Percentiles rank a stretch among this genome's conserved stretches.
Conservation (phyloP, 1,140 invertebrate species). For the Caenorhabditis brenneri region DNA sequence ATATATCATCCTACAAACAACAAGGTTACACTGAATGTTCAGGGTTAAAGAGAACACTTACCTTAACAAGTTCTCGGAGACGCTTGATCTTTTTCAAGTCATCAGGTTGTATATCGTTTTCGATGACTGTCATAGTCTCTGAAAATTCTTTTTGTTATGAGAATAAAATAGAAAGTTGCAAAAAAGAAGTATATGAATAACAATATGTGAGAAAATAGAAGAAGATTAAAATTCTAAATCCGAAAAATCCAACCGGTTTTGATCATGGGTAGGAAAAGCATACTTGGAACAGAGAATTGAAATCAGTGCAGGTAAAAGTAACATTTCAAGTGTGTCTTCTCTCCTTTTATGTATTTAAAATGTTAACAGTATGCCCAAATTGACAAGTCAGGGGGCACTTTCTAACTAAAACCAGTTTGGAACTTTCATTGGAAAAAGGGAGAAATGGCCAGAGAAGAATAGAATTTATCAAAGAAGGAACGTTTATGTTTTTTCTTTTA, state of each 20-base stretch:
- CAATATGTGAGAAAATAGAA: background rate
- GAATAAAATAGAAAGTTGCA: background rate
- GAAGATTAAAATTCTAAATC: background rate
- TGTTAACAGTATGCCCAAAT: slow-evolving; percentile 19
- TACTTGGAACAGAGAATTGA: background rate
- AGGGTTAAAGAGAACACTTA: background rate
- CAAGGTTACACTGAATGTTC: too few relatives aligned
- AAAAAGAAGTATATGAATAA: background rate
- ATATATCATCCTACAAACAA: slow-evolving; percentile 55
- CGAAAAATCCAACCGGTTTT: too few relatives aligned
- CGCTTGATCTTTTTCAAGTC: slow-evolving; percentile 50
- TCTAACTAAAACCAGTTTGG: slow-evolving; percentile 14
- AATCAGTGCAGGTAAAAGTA: background rate
- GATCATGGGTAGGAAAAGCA: background rate
- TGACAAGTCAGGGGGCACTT: slow-evolving; percentile 34
- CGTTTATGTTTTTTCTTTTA: background rate
- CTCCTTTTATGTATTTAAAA: slow-evolving; percentile 30
- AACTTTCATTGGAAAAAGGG: background rate
- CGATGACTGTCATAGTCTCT: slow-evolving; percentile 46
- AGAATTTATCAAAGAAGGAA: slow-evolving; percentile 11
- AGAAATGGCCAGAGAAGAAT: background rate
- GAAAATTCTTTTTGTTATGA: background rate
- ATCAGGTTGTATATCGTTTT: slow-evolving; percentile 35
- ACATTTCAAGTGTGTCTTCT: background rate
- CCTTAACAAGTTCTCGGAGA: slow-evolving; percentile 57